Base-by-base conservation (phyloP, 2,888 invertebrate species). In the Quadroppia sp. region DNA sequence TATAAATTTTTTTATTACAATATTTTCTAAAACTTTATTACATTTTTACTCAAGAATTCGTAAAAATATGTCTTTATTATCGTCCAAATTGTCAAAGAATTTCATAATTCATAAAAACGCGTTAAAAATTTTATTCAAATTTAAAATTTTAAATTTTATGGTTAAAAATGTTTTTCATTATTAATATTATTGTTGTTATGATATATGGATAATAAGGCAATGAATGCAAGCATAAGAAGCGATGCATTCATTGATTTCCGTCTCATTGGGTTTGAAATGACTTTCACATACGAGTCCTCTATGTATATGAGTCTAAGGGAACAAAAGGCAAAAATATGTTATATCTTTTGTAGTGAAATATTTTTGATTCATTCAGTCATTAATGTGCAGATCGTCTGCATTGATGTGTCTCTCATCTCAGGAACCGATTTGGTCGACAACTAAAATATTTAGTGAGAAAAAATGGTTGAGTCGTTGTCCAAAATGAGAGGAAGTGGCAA, bases 181-280 rank as follows among this genome's bases (percentile, higher is more conserved):
- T 28, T 59, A 9, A 30, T n/a, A 59, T 59, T 30, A 30, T 59
- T 30, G 32, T 59, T 30, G 30, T 59, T 59, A 30, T 30, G 13
- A 59, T 30, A 25, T n/a, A 17, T 30, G 28, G 59, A 30, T 59
- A 30, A 30, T 59, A 30, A 59, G 30, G 13, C 17, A 59, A 4
- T 59, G 59, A 59, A 59, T 59, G 30, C 30, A 6, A 59, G 30
- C 59, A 59, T 28, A 59, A 30, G 59, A 59, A 59, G 28, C 30
- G 20, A 15, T 50, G 17, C 17, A 32, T 28, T 20, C 28, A 59
- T 15, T 59, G 30, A 59, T 59, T 59, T 32, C 28, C 59, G 59
- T 59, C 30, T 59, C 59, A 59, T 59, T 59, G 59, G 30, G 30
- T 59, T 15, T 45, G 45, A 45, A 45, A 15, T 13, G 45, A 45